Base-by-base conservation (phyloP, 2,888 invertebrate genomes). In the Caenorhabditis doughertyi region DNA sequence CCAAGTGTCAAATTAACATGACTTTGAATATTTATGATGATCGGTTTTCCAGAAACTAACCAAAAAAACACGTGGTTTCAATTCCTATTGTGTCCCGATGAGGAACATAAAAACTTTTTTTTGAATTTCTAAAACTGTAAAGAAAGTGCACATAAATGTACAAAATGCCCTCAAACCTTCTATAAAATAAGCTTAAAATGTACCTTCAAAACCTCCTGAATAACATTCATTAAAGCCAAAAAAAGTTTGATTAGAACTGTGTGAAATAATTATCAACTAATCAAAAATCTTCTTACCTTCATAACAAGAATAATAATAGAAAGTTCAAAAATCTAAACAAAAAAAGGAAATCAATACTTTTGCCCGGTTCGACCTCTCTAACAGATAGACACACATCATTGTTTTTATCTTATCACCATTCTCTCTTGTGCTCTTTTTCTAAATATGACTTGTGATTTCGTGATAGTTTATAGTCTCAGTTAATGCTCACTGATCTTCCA, bases 321-420 rank as follows among this genome's bases (percentile, higher is more conserved):
- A 68, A 49, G 49, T 64, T 64, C 47, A 64, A 64, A 64, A 64
- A 47, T 29, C 47, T 47, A 53, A 42, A 58, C 29, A 9, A 32
- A 42, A 27, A 53, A 51, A 39, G 16, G 39, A 11, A 67, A 74
- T 74, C 74, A 27, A 74, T 74, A 74, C 35, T 27, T 64, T 7
- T 42, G 55, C 44, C 21, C 51, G 18, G 5, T 51, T 44, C 44
- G 16, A 29, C n/a, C 7, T 35, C 35, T 9, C 9, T 16, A 8
- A 13, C 44, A 8, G 51, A 51, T 23, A 51, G 25, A 51, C 49
- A 7, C 25, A 49, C 2, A 18, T 27, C 16, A 35, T 18, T 64
- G 44, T 64, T 64, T 56, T 65, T 64, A 74, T 74, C 74, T 74
- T 74, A 74, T 74, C 74, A 74, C 58, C 55, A 23, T 25, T 0